Percentiles rank a stretch among this genome's conserved stretches.
Evolutionary conservation across 2,113 vertebrate species (phyloP).

Genomic region (Epinephelus moara): DNA sequence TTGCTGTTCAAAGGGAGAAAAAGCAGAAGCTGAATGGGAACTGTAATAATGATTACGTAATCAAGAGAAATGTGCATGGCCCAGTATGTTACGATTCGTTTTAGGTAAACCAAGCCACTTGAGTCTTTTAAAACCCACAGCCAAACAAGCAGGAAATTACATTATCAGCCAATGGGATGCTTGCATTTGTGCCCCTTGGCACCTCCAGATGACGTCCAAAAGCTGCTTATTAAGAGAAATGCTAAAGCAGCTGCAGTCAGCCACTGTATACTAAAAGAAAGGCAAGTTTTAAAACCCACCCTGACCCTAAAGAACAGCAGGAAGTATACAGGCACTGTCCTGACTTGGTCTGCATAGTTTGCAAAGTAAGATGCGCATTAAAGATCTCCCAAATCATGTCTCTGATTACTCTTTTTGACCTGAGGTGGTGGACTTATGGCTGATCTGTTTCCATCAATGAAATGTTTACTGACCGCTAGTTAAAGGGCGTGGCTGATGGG

Average conservation of each 20-base stretch:
- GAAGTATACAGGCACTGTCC: constrained; percentile 52
- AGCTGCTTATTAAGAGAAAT: constrained; percentile 30
- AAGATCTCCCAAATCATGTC: constrained; percentile 39
- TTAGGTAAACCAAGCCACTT: constrained; percentile 16
- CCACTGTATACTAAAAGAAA: constrained; percentile 1
- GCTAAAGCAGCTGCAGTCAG: constrained; percentile 25
- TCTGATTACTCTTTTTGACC: constrained; percentile 59
- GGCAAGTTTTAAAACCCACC: constrained; percentile 11
- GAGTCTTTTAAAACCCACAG: background rate
- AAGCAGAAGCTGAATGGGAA: constrained; percentile 42
- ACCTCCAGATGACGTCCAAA: background rate
- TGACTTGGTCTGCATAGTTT: constrained; percentile 73
- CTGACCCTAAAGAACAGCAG: constrained; percentile 46
- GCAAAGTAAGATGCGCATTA: constrained; percentile 56
- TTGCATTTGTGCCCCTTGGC: background rate
- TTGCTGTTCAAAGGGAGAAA: constrained; percentile 5
- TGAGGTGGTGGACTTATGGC: constrained; percentile 74
- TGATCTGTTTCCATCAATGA: constrained; percentile 54
- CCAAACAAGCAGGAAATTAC: background rate
- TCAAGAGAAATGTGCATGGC: constrained; percentile 12
- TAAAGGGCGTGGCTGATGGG: constrained; percentile 57
- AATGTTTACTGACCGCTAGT: constrained; percentile 63
- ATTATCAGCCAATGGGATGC: background rate
- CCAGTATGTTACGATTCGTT: background rate
- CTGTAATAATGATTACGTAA: constrained; percentile 22